These are phyloP conservation scores for Cochlearius cochlearius DNA, from an alignment of 2,113 vertebrate species.

Conservation along the genomic window DNA sequence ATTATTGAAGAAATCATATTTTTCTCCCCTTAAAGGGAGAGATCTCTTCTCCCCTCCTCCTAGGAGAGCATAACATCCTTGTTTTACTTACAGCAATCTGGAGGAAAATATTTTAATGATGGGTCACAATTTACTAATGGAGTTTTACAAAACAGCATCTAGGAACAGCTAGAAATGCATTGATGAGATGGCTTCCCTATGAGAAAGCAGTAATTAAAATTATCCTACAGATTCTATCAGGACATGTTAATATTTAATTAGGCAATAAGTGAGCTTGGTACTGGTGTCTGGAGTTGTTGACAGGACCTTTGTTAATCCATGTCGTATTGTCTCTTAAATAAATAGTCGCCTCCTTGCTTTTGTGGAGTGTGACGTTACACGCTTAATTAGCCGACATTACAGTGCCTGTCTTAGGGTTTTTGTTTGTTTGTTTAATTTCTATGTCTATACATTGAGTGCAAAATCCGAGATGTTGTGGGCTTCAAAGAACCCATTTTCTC, in stretches of 20 bases:
- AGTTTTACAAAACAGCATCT: conserved; percentile 48
- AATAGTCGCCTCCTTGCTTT: conserved; percentile 33
- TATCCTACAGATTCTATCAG: conserved; percentile 60
- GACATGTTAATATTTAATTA: conserved; percentile 68
- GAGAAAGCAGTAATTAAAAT: conserved; percentile 70
- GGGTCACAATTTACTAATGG: conserved; percentile 37
- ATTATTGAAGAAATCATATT: neutral
- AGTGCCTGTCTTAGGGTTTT: neutral
- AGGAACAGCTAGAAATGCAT: conserved; percentile 63
- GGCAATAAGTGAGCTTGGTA: conserved; percentile 39
- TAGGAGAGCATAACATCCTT: conserved; percentile 5
- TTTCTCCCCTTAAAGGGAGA: neutral
- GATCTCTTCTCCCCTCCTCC: neutral
- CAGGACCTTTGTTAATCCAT: conserved; percentile 33
- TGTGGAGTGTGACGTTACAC: neutral
- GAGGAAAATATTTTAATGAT: conserved; percentile 50
- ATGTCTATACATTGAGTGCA: neutral
- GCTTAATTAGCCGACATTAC: conserved; percentile 16
- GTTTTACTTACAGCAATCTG: conserved; percentile 31
- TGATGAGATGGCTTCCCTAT: conserved; percentile 58
- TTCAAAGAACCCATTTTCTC: neutral
- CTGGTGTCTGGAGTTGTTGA: conserved; percentile 45
- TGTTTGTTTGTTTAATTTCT: neutral
- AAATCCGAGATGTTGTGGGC: neutral
- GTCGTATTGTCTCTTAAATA: conserved; percentile 26